Evolutionary conservation across 2,888 invertebrate species (phyloP).

Genomic region (Pristionchus mayeri): DNA sequence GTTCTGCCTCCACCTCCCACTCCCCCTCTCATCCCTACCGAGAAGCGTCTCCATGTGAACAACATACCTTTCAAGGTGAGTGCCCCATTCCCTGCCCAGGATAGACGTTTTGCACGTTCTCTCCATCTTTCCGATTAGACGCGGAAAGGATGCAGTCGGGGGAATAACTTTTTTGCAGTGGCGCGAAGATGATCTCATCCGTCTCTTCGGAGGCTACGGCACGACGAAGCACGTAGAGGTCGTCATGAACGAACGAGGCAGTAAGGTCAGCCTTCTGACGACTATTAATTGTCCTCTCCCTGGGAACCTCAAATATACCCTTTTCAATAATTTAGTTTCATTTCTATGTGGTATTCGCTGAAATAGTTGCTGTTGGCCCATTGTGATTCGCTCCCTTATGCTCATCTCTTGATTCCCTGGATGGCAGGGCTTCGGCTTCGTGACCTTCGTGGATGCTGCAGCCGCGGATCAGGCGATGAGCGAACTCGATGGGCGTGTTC

Average conservation of each 20-base stretch:
- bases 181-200: background rate
- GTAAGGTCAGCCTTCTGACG: background rate
- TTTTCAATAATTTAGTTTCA: too few species aligned
- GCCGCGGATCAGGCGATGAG: background rate
- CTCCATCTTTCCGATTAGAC: too few species aligned
- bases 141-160: too few species aligned
- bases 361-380: too few species aligned
- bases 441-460: background rate
- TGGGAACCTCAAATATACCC: too few species aligned
- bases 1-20: background rate
- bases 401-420: too few species aligned
- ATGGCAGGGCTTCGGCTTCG: slow-evolving; percentile 5
- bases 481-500: background rate
- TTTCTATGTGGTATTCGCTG: too few species aligned
- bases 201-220: background rate
- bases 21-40: background rate
- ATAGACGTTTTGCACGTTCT: too few species aligned
- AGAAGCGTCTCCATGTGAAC: background rate
- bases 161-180: background rate
- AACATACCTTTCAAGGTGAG: slow-evolving; percentile 10
- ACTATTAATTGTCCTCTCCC: too few species aligned
- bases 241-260: slow-evolving; percentile 1
- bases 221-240: background rate
- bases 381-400: too few species aligned
- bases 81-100: too few species aligned